A percentile compares a stretch with the other conserved stretches of the same genome.
These are phyloP conservation scores for Globicephala melas DNA, from an alignment of 2,113 vertebrate species.

Conservation along the genomic window DNA sequence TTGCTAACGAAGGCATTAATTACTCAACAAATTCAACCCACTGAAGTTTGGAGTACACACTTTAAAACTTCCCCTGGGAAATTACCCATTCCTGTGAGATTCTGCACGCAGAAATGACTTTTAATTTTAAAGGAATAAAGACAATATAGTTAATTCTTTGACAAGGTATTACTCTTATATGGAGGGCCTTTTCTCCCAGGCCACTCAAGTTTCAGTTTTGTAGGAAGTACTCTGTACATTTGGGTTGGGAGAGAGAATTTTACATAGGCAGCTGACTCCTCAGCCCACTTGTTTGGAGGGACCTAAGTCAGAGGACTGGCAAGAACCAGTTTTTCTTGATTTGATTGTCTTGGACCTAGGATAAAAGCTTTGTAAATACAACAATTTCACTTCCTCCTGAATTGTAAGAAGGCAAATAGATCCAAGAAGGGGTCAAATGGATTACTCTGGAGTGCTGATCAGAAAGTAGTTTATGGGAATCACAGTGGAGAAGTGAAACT, in stretches of 20 bases:
- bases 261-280: background rate
- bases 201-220: conserved; percentile 26
- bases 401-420: conserved; percentile 37
- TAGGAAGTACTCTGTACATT: background rate
- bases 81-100: conserved; percentile 8
- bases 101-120: conserved; percentile 30
- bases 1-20: background rate
- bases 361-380: conserved; percentile 51
- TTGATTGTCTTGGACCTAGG: conserved; percentile 1
- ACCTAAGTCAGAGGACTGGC: background rate
- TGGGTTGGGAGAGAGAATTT: background rate
- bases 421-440: background rate
- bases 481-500: conserved; percentile 44
- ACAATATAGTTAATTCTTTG: background rate
- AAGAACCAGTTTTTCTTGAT: conserved; percentile 58
- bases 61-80: background rate
- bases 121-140: background rate
- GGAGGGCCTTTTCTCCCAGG: background rate
- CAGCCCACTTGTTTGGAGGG: background rate
- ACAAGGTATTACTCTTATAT: background rate
- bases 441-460: background rate
- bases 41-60: background rate
- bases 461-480: conserved; percentile 24
- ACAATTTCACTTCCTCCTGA: conserved; percentile 39
- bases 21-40: background rate